Conservation (phyloP, 2,797 vertebrate genomes). For the Gymnothorax reevesii region DNA sequence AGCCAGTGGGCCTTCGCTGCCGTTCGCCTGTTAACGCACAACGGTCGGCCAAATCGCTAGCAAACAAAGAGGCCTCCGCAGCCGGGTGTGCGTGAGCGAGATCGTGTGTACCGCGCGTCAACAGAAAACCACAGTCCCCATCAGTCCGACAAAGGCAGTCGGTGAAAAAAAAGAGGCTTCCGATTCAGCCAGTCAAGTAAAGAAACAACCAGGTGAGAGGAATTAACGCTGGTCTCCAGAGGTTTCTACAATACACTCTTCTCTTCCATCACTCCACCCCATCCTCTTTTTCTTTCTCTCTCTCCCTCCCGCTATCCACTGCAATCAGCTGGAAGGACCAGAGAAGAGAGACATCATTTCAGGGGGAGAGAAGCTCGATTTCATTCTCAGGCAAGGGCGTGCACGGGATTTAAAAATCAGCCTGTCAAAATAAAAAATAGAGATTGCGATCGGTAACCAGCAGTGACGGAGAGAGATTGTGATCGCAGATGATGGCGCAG, state of each 20-base stretch:
- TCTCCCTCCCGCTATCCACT: background rate
- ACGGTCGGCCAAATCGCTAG: no score
- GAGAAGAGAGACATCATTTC: background rate
- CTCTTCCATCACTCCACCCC: background rate
- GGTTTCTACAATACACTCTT: background rate
- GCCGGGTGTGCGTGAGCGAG: background rate
- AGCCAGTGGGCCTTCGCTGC: background rate
- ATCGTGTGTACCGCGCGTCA: background rate
- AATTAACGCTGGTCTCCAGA: slow-evolving; percentile 6
- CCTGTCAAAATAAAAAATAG: no score
- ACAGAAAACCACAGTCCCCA: background rate
- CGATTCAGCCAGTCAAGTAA: background rate
- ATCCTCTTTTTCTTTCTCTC: background rate
- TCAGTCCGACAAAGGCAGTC: background rate
- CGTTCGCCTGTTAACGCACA: background rate
- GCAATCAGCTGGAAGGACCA: background rate
- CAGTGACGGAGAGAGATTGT: no score
- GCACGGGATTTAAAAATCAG: no score
- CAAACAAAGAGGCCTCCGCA: background rate
- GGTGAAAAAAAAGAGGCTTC: background rate
- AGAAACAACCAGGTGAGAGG: background rate
- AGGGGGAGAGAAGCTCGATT: background rate
- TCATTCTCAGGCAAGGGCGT: background rate
- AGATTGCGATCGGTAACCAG: no score
- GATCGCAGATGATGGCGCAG: no score